Evolutionary conservation across 2,113 vertebrate species (phyloP), one percentile per base, ranked within the genome.

Genomic region (Colinus virginianus): DNA sequence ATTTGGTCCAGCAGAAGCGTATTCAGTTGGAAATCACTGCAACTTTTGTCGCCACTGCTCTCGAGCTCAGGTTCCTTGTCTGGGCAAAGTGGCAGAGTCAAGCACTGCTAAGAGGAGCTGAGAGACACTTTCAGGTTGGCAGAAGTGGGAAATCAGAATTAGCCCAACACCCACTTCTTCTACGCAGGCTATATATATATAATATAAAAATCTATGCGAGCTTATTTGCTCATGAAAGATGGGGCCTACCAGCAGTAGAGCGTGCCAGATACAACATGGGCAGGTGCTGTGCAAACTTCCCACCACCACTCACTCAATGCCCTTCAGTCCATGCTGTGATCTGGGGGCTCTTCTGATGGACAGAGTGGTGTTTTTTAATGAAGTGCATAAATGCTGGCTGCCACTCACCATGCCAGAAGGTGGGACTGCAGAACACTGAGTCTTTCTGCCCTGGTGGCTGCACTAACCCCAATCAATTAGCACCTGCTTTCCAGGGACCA

Each of bases 261-360:
- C 1, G 1, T 64, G 94, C 95, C 93, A 95, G 90, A 42, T 34
- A 56, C 11, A 94, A 87, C 90, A 95, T 30, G 38, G 78, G 68
- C 94, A 96, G 94, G 94, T 94, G 96, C 93, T 94, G 68, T 58
- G 82, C 78, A 93, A 90, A 94, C 84, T 93, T 95, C 95, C 63
- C 61, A 15, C 34, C 1, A 2, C 6, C 2, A 68, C 78, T 56
- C 75, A 21, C 38, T 78, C 87, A 74, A 66, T 67, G 84, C 81
- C 51, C 49, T 81, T 89, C 78, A 38, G 91, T 17, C 64, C 21
- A 0, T 49, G 43, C 68, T 2, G 21, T 7, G 59, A 49, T 67
- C 89, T 80, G 2, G 7, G 67, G 55, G 59, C 80, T 90, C 92
- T 77, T 0, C 0, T 89, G 89, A 95, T 83, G 71, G 89, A 90